Evolutionary conservation across 2,797 vertebrate species (phyloP).

Genomic region (Anguilla anguilla): DNA sequence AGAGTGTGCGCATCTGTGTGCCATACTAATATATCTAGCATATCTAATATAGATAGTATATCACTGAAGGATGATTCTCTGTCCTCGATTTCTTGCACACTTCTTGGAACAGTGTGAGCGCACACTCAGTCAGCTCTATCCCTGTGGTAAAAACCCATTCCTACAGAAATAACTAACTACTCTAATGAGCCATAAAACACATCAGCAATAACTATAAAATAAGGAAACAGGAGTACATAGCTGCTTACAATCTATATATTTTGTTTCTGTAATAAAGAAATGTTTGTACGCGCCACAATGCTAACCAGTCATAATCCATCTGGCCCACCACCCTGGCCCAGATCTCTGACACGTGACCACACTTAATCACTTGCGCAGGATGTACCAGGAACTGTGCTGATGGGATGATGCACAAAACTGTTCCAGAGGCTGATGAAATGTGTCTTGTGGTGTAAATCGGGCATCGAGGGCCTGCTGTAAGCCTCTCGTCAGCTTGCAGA

Average conservation of each 20-base stretch:
- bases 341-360: neutral
- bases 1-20: neutral
- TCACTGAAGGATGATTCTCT: neutral
- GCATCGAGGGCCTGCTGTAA: neutral
- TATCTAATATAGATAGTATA: too few relatives aligned
- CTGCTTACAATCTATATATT: neutral
- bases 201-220: neutral
- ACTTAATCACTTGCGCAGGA: neutral
- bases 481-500: neutral
- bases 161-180: neutral
- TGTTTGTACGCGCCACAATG: neutral
- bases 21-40: too few relatives aligned
- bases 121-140: neutral
- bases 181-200: neutral
- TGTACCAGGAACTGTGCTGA: slow-evolving; percentile 8
- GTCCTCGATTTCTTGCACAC: neutral
- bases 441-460: neutral
- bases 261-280: neutral
- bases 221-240: neutral
- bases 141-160: neutral
- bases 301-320: neutral
- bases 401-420: neutral
- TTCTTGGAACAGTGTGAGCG: neutral
- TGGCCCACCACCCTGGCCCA: neutral
- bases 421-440: slow-evolving; percentile 13